Conservation (phyloP, 2,888 invertebrate species). For the Fragum sueziense region DNA sequence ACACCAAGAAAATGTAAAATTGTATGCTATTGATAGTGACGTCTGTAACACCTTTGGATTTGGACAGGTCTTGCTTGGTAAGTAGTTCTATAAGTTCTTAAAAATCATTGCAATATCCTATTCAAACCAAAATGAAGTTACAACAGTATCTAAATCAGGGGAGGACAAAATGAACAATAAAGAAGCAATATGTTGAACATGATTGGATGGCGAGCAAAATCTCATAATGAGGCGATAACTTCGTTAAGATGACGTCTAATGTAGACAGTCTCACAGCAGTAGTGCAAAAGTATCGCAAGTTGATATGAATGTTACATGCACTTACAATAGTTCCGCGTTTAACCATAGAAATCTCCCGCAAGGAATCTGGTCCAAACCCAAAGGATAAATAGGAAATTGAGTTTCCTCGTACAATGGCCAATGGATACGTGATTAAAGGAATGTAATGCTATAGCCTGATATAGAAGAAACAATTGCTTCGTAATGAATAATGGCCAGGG, state of each 20-base stretch:
- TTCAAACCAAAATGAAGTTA: no score
- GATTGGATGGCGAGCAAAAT: conserved; percentile 10
- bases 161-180: not conserved
- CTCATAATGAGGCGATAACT: conserved; percentile 21
- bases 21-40: not conserved
- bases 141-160: no score
- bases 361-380: conserved; percentile 15
- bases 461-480: conserved; percentile 22
- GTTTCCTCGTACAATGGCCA: conserved; percentile 38
- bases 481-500: conserved; percentile 19
- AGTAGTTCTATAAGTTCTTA: no score
- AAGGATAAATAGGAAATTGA: conserved; percentile 33
- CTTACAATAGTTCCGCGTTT: no score
- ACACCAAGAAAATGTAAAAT: no score
- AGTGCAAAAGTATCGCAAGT: no score
- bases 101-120: no score
- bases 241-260: conserved; percentile 15
- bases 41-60: no score
- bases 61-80: no score
- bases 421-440: conserved; percentile 23
- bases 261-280: conserved; percentile 9
- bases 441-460: conserved; percentile 22
- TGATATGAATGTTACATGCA: no score
- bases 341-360: no score
- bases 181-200: not conserved